Evolutionary conservation across 2,888 invertebrate species (phyloP).

Genomic region (Megalurothrips usitatus): DNA sequence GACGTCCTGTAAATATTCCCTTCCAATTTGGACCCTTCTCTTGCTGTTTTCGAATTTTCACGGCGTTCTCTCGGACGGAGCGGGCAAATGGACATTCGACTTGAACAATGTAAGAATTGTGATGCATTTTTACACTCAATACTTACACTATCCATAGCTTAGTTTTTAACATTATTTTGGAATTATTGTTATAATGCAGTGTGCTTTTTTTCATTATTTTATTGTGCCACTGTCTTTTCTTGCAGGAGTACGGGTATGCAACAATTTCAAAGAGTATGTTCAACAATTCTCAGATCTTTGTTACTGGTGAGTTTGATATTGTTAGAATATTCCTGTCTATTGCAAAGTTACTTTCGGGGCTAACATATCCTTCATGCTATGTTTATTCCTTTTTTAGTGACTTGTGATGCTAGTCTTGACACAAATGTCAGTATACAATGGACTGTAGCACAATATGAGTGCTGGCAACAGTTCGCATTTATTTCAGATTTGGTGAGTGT

Average conservation of each 20-base stretch:
- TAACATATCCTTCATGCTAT: constrained; percentile 24
- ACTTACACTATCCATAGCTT: constrained; percentile 33
- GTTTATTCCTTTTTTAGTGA: constrained; percentile 44
- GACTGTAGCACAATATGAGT: background rate
- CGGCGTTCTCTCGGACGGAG: background rate
- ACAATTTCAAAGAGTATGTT: constrained; percentile 59
- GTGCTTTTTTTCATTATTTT: constrained; percentile 34
- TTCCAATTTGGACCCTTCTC: background rate
- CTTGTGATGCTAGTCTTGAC: constrained; percentile 45
- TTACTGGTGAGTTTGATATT: constrained; percentile 56
- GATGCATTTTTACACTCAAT: background rate
- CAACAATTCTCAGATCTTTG: constrained; percentile 64
- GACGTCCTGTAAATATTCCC: background rate
- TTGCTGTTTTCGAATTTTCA: background rate
- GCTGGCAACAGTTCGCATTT: background rate
- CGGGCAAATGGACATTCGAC: constrained; percentile 61
- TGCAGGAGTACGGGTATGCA: constrained; percentile 51
- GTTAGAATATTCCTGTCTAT: constrained; percentile 22
- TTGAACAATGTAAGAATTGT: constrained; percentile 51
- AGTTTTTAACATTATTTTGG: constrained; percentile 32
- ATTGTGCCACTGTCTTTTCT: constrained; percentile 29
- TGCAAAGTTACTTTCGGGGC: background rate
- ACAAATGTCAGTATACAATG: constrained; percentile 27
- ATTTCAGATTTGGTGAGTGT: background rate
- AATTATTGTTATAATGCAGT: constrained; percentile 30